Evolutionary conservation across 2,113 vertebrate species (phyloP).

Genomic region (Halichoeres trimaculatus): DNA sequence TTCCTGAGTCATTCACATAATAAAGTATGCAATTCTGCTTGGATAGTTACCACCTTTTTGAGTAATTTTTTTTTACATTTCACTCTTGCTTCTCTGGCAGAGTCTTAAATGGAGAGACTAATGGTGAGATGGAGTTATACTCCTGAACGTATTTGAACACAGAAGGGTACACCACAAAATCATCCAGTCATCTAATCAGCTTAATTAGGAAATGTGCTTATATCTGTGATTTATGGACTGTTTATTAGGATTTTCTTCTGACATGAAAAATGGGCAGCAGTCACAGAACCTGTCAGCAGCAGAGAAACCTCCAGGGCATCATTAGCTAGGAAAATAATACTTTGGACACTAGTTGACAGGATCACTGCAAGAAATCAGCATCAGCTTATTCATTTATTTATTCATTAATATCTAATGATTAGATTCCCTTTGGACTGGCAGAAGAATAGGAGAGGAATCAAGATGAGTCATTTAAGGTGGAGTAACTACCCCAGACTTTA

Average conservation of each 20-base stretch:
- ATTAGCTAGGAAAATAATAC: slow-evolving; percentile 62
- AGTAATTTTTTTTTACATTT: not conserved
- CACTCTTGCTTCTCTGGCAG: not conserved
- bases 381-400: slow-evolving; percentile 3
- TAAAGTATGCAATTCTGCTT: not conserved
- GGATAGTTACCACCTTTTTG: not conserved
- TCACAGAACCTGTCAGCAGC: slow-evolving; percentile 33
- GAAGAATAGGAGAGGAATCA: not conserved
- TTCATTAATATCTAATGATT: slow-evolving; percentile 10
- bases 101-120: not conserved
- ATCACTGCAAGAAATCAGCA: slow-evolving; percentile 12
- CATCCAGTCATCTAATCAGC: slow-evolving; percentile 55
- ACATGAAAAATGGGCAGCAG: slow-evolving; percentile 64
- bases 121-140: not conserved
- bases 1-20: too few relatives aligned
- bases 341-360: slow-evolving; percentile 13
- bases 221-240: slow-evolving; percentile 60
- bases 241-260: slow-evolving; percentile 49
- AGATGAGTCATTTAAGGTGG: not conserved
- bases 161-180: slow-evolving; percentile 24
- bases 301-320: slow-evolving; percentile 46
- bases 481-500: not conserved
- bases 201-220: slow-evolving; percentile 64
- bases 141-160: not conserved
- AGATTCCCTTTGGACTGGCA: not conserved